phyloP scores from a whole-genome alignment of 1,140 invertebrate genomes.

The Rhopalosiphum padi region DNA sequence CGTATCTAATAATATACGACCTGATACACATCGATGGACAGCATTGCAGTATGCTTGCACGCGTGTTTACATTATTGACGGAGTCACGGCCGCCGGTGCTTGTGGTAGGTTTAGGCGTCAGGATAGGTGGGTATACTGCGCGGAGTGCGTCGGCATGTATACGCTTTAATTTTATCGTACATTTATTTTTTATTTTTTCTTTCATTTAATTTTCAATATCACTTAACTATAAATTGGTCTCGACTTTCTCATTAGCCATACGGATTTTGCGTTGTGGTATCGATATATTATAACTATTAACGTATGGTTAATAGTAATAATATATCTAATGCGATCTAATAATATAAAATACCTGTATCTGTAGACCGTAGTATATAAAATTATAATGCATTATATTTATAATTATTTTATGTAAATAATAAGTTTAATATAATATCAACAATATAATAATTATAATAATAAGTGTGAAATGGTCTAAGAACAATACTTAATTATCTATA shows the following conservation, averaged over 20 bases:
- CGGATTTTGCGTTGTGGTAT: not conserved
- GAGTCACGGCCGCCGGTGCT: no score
- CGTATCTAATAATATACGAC: no score
- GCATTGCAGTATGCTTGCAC: no score
- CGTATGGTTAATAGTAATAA: not conserved
- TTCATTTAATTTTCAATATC: slow-evolving; percentile 31
- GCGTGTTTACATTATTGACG: not conserved
- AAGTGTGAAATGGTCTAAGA: not conserved
- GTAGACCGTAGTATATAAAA: not conserved
- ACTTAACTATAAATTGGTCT: not conserved
- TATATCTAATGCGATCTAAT: not conserved
- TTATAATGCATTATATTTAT: not conserved
- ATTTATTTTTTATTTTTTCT: not conserved
- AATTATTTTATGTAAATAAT: not conserved
- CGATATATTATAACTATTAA: not conserved
- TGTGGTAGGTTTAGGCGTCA: no score
- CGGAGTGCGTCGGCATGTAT: no score
- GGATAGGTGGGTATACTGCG: not conserved
- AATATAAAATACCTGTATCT: no score
- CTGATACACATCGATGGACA: no score
- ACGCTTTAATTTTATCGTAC: not conserved
- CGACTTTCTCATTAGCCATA: not conserved
- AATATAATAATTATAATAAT: not conserved
- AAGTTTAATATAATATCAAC: not conserved
- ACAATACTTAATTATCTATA: not conserved